phyloP scores from a whole-genome alignment of 2,888 invertebrate species.

The Chloroclystis v-ata region DNA sequence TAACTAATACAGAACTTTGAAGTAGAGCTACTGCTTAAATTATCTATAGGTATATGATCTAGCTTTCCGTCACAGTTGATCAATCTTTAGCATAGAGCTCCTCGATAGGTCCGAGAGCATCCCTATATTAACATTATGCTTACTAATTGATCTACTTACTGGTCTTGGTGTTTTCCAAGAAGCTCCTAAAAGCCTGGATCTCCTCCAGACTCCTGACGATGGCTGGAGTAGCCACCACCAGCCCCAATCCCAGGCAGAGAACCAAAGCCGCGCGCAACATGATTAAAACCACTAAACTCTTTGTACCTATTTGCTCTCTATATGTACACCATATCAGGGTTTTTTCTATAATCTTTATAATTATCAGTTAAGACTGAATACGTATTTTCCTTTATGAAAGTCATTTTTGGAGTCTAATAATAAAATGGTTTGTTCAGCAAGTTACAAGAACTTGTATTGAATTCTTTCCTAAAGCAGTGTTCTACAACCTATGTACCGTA shows the following conservation, averaged over 20 bases:
- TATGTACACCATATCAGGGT: slow-evolving; percentile 27
- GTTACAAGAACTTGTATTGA: too few relatives aligned
- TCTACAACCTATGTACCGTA: too few relatives aligned
- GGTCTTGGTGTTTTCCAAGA: slow-evolving; percentile 51
- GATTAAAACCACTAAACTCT: slow-evolving; percentile 9
- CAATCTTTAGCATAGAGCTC: too few relatives aligned
- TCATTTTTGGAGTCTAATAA: not conserved
- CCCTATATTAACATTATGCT: not conserved
- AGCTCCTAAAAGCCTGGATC: slow-evolving; percentile 54
- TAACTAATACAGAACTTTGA: too few relatives aligned
- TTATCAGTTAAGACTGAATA: slow-evolving; percentile 34
- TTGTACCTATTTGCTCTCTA: not conserved
- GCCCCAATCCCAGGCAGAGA: slow-evolving; percentile 37
- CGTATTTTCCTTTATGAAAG: slow-evolving; percentile 8
- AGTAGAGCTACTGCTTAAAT: too few relatives aligned
- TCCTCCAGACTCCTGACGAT: slow-evolving; percentile 49
- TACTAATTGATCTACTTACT: slow-evolving; percentile 36
- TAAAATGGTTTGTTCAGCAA: not conserved
- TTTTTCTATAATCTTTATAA: slow-evolving; percentile 28
- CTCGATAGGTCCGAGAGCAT: too few relatives aligned
- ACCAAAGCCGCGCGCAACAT: slow-evolving; percentile 47
- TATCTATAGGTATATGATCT: too few relatives aligned
- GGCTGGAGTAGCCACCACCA: slow-evolving; percentile 45
- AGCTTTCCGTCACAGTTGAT: too few relatives aligned
- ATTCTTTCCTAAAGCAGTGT: too few relatives aligned